A percentile compares a stretch with the other conserved stretches of the same genome.
Evolutionary conservation across 2,888 invertebrate species (phyloP).

Genomic region (Metacarcinus magister): DNA sequence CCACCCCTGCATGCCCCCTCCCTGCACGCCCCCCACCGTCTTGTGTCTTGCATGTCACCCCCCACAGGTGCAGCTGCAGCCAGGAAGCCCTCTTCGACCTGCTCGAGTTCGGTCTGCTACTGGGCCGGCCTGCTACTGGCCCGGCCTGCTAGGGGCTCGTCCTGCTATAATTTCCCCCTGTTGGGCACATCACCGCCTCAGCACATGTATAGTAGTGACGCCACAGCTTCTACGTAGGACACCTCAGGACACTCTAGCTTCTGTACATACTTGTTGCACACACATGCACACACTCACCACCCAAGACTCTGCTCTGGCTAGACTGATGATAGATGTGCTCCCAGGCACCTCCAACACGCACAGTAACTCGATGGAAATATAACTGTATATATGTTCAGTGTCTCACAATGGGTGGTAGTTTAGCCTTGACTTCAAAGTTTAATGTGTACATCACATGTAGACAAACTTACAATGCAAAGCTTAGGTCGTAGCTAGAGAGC

Average conservation of each 20-base stretch:
- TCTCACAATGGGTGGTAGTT: background rate
- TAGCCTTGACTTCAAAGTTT: background rate
- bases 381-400: slow-evolving; percentile 8
- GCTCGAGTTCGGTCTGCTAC: background rate
- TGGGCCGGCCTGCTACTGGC: slow-evolving; percentile 56
- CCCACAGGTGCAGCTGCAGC: slow-evolving; percentile 49
- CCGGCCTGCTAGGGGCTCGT: slow-evolving; percentile 41
- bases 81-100: slow-evolving; percentile 22
- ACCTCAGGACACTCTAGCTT: slow-evolving; percentile 50
- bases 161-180: slow-evolving; percentile 34
- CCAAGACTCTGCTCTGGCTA: slow-evolving; percentile 1
- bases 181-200: slow-evolving; percentile 63
- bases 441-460: background rate
- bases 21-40: background rate
- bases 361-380: slow-evolving; percentile 18
- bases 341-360: slow-evolving; percentile 5
- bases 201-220: slow-evolving; percentile 71
- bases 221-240: slow-evolving; percentile 76
- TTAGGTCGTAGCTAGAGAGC: slow-evolving; percentile 22
- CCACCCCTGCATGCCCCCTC: slow-evolving; percentile 63
- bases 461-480: background rate
- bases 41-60: background rate
- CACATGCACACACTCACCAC: slow-evolving; percentile 48
- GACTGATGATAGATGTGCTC: slow-evolving; percentile 51
- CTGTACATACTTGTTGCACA: slow-evolving; percentile 63